Percentiles rank a stretch among this genome's conserved stretches.
Evolutionary conservation across 1,140 invertebrate genomes (phyloP).

Genomic region (Hypothenemus hampei): DNA sequence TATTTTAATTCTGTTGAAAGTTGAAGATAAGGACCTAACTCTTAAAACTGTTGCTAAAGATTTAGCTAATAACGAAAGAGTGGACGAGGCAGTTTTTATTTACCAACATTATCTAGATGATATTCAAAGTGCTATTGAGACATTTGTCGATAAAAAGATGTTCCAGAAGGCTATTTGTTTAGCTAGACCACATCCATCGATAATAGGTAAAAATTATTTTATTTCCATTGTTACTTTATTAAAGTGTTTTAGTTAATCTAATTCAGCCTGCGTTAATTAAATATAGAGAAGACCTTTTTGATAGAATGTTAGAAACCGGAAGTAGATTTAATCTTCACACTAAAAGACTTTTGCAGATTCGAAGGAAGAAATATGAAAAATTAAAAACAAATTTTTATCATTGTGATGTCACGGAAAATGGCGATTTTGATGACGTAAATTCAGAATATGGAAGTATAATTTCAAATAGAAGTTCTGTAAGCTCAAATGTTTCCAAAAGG

Average conservation of each 20-base stretch:
- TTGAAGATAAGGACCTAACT: constrained; percentile 3
- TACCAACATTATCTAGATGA: constrained; percentile 25
- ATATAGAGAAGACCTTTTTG: constrained; percentile 17
- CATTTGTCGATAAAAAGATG: constrained; percentile 12
- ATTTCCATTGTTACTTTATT: background rate
- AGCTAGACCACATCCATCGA: constrained; percentile 1
- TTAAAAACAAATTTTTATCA: no score
- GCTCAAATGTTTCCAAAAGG: constrained; percentile 20
- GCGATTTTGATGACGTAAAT: no score
- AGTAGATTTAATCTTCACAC: constrained; percentile 16
- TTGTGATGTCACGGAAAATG: no score
- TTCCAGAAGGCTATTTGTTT: constrained; percentile 28
- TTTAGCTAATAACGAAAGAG: constrained; percentile 10
- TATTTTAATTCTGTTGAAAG: constrained; percentile 17
- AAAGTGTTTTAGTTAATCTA: constrained; percentile 8
- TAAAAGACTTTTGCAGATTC: constrained; percentile 18
- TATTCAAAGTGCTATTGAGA: constrained; percentile 20
- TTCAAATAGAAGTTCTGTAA: constrained; percentile 19
- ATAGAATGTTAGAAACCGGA: constrained; percentile 19
- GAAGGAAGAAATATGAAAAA: constrained; percentile 22
- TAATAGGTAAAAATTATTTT: background rate
- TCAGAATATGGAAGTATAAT: background rate
- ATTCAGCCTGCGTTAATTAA: constrained; percentile 18
- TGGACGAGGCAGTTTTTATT: constrained; percentile 29
- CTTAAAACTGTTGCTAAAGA: constrained; percentile 20